Evolutionary conservation across 2,797 vertebrate genomes (phyloP).

Genomic region (Lycodopsis pacificus): DNA sequence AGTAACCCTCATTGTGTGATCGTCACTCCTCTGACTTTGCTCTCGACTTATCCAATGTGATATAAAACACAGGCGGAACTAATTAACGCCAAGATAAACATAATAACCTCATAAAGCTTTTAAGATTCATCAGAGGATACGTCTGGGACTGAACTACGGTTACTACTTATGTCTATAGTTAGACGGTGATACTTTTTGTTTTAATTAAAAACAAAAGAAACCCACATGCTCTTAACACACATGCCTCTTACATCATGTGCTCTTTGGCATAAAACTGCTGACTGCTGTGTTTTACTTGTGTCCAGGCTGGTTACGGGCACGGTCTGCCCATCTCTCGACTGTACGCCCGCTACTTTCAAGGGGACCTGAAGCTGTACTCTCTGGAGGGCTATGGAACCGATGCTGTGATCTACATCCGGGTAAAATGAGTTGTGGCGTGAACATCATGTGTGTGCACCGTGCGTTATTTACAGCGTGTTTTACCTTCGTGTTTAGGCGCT

Average conservation of each 20-base stretch:
- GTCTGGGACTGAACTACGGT: too few relatives aligned
- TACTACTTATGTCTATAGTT: too few relatives aligned
- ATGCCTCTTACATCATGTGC: background rate
- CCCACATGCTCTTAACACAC: too few relatives aligned
- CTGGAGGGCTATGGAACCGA: constrained; percentile 97
- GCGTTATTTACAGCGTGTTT: background rate
- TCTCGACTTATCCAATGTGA: background rate
- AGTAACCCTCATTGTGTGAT: constrained; percentile 27
- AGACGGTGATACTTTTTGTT: too few relatives aligned
- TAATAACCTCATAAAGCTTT: background rate
- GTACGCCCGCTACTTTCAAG: constrained; percentile 98
- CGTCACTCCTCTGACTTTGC: background rate
- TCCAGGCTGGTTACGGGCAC: constrained; percentile 96
- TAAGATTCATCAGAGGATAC: background rate
- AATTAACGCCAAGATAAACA: background rate
- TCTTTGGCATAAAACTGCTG: background rate
- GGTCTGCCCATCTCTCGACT: constrained; percentile 97
- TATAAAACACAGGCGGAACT: background rate
- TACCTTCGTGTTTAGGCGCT: constrained; percentile 85
- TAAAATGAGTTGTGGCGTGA: constrained; percentile 62
- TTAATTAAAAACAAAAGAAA: too few relatives aligned
- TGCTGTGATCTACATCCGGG: constrained; percentile 96
- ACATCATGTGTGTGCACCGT: too few relatives aligned
- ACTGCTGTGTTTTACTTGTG: background rate
- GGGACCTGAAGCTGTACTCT: constrained; percentile 97